Conservation (phyloP, 2,113 vertebrate species). For the Herpetotheres cachinnans region DNA sequence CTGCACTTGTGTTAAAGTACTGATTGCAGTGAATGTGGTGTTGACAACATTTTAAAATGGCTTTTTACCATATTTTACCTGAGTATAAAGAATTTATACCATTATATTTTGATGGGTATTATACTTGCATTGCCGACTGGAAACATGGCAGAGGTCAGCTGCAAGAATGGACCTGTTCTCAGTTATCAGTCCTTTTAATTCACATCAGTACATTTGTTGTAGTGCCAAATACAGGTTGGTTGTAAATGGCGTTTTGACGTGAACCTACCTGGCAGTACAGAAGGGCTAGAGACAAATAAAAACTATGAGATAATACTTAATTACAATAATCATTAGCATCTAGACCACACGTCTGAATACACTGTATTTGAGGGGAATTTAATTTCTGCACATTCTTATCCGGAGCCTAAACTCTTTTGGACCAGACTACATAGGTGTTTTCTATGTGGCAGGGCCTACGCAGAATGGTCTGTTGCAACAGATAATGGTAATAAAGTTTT, state of each 20-base stretch:
- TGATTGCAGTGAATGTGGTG: background rate
- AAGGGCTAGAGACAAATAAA: background rate
- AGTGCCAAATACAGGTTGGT: background rate
- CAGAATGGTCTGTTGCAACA: background rate
- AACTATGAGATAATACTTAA: background rate
- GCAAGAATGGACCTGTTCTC: background rate
- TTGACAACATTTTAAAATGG: background rate
- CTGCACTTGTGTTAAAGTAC: background rate
- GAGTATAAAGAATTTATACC: background rate
- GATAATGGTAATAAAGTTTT: background rate
- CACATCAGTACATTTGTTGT: background rate
- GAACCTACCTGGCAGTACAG: background rate
- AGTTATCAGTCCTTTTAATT: background rate
- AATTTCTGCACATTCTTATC: background rate
- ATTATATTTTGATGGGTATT: background rate
- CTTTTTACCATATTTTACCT: background rate
- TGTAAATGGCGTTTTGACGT: background rate
- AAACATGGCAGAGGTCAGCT: background rate
- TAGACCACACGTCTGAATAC: background rate
- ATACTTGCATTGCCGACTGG: background rate
- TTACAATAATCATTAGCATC: background rate
- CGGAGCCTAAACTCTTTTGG: background rate
- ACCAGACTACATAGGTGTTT: background rate
- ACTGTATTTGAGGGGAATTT: background rate
- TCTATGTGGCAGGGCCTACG: background rate